Evolutionary conservation across 2,888 invertebrate genomes (phyloP).

Genomic region (Sphinx pinastri): DNA sequence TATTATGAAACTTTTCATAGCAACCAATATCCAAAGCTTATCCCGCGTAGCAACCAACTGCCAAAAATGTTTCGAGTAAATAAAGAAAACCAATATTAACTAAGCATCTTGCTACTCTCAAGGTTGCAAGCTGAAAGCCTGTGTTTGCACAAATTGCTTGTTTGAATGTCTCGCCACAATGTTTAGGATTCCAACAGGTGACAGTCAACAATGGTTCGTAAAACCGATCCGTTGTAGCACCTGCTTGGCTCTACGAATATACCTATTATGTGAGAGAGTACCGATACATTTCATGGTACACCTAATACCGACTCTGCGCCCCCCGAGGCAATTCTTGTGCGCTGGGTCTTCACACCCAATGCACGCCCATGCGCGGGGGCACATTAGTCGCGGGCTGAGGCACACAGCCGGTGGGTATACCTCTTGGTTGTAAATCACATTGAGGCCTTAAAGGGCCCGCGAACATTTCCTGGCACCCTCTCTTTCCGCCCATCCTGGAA

Average conservation of each 20-base stretch:
- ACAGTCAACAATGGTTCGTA: conserved; percentile 58
- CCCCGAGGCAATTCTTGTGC: no score
- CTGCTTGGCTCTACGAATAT: conserved; percentile 30
- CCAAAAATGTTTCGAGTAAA: conserved; percentile 1
- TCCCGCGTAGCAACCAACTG: not conserved
- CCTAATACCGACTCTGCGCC: not conserved
- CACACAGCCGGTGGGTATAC: no score
- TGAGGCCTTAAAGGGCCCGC: no score
- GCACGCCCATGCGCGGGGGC: no score
- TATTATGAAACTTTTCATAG: no score
- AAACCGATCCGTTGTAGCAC: conserved; percentile 34
- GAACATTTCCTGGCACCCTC: no score
- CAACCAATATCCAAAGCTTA: not conserved
- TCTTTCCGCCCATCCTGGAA: no score
- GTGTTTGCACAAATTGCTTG: conserved; percentile 59
- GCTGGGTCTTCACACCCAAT: no score
- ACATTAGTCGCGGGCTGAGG: no score
- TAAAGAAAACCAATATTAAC: conserved; percentile 24
- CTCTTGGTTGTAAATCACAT: no score
- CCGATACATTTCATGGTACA: not conserved
- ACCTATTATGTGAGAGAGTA: not conserved
- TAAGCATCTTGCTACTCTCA: conserved; percentile 30
- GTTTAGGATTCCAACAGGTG: conserved; percentile 68
- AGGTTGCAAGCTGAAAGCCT: conserved; percentile 27
- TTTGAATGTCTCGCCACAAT: conserved; percentile 64